Conservation (phyloP, 2,888 invertebrate species). For the Eristalinus aeneus region DNA sequence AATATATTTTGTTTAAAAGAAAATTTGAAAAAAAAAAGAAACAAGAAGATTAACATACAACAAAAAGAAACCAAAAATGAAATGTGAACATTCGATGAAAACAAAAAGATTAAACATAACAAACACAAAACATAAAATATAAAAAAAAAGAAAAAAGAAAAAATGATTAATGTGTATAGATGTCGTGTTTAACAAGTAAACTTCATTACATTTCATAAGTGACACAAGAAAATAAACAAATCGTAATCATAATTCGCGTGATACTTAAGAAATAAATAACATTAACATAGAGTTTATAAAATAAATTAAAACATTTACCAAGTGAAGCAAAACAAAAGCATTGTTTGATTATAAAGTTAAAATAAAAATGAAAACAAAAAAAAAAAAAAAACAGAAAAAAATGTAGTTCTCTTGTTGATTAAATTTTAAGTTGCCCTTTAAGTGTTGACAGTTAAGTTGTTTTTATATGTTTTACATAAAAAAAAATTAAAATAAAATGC, state of each 20-base stretch:
- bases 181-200: constrained; percentile 58
- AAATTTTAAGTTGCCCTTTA: constrained; percentile 65
- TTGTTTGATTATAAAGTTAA: constrained; percentile 42
- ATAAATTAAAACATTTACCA: constrained; percentile 27
- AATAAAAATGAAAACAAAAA: constrained; percentile 37
- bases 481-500: constrained; percentile 24
- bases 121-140: neutral
- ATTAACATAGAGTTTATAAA: constrained; percentile 4
- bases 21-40: constrained; percentile 4
- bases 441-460: constrained; percentile 68
- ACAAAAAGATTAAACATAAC: neutral
- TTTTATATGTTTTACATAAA: constrained; percentile 67
- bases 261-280: constrained; percentile 57
- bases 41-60: neutral
- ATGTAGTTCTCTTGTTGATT: constrained; percentile 67
- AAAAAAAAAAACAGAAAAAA: constrained; percentile 42
- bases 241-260: constrained; percentile 60
- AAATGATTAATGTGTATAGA: constrained; percentile 50
- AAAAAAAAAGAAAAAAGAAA: constrained; percentile 3
- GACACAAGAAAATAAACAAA: constrained; percentile 27
- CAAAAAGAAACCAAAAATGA: constrained; percentile 4
- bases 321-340: constrained; percentile 38
- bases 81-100: constrained; percentile 37
- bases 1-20: neutral
- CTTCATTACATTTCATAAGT: constrained; percentile 50